phyloP scores from a whole-genome alignment of 2,113 vertebrate species.

The Oceanodroma tethys region DNA sequence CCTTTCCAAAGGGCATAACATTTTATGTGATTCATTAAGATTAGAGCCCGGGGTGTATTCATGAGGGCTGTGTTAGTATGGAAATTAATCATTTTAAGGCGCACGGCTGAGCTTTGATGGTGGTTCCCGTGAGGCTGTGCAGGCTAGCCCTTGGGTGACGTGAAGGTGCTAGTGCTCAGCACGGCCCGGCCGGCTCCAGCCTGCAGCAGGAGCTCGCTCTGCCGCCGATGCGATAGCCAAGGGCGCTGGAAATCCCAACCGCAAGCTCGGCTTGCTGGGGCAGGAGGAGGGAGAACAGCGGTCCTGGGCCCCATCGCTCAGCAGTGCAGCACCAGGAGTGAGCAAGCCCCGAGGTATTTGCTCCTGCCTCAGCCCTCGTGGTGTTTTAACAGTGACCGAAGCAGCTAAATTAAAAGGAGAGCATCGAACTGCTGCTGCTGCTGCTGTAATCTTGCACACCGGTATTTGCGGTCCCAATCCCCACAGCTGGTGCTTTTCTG shows the following conservation, averaged over 20 bases:
- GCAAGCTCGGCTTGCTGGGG: neutral
- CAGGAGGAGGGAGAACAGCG: neutral
- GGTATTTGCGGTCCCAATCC: neutral
- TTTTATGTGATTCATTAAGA: slow-evolving; percentile 6
- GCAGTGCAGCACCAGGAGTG: neutral
- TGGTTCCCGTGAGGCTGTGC: rapidly evolving
- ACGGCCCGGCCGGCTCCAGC: neutral
- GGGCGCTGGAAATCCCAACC: neutral
- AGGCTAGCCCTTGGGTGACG: neutral
- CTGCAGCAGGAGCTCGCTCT: neutral
- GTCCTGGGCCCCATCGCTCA: rapidly evolving
- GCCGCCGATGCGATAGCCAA: rapidly evolving
- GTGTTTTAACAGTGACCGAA: neutral
- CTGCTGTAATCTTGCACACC: neutral
- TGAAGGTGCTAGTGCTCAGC: neutral
- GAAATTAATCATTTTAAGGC: neutral
- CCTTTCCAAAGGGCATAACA: slow-evolving; percentile 30
- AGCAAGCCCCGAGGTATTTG: neutral
- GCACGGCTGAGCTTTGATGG: neutral
- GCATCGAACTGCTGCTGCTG: neutral
- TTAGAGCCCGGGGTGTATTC: neutral
- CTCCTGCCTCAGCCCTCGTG: neutral
- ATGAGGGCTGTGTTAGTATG: neutral
- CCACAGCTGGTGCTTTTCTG: neutral
- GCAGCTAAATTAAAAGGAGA: neutral